Evolutionary conservation across 2,888 invertebrate species (phyloP).

Genomic region (Drosophila recens): DNA sequence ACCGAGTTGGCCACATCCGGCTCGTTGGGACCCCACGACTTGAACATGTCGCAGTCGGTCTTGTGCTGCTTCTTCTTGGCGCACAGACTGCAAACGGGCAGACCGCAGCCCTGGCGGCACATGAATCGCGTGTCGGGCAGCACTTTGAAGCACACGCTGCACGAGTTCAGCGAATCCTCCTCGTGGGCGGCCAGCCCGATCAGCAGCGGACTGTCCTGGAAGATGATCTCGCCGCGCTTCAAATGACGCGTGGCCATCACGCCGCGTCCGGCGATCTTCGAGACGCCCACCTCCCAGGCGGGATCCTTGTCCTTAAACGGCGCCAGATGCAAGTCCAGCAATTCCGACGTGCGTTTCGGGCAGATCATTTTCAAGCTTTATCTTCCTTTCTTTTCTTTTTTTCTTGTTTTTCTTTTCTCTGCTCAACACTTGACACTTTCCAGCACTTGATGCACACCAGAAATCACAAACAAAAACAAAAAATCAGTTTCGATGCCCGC

Average conservation of each 20-base stretch:
- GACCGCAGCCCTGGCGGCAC: constrained; percentile 89
- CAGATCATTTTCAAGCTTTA: constrained; percentile 71
- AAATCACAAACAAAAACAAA: constrained; percentile 40
- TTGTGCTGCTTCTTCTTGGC: constrained; percentile 87
- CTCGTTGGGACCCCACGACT: constrained; percentile 87
- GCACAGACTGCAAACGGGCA: constrained; percentile 90
- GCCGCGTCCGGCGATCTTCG: constrained; percentile 89
- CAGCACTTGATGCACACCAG: constrained; percentile 9
- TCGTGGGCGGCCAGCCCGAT: constrained; percentile 88
- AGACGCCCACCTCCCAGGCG: constrained; percentile 88
- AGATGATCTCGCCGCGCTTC: constrained; percentile 89
- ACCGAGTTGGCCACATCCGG: constrained; percentile 83
- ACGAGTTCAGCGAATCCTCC: constrained; percentile 86
- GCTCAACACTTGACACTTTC: background rate
- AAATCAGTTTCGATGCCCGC: constrained; percentile 7
- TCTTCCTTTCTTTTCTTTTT: too few relatives aligned
- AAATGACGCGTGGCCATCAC: constrained; percentile 89
- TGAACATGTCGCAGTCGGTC: constrained; percentile 88
- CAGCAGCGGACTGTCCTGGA: constrained; percentile 90
- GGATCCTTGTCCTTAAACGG: constrained; percentile 83
- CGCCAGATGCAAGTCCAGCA: constrained; percentile 80
- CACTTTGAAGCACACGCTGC: constrained; percentile 88
- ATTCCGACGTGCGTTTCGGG: constrained; percentile 83
- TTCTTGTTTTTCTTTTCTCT: too few relatives aligned
- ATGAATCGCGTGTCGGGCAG: constrained; percentile 85